phyloP scores from a whole-genome alignment of 2,797 vertebrate species.

The Peromyscus attwateri region DNA sequence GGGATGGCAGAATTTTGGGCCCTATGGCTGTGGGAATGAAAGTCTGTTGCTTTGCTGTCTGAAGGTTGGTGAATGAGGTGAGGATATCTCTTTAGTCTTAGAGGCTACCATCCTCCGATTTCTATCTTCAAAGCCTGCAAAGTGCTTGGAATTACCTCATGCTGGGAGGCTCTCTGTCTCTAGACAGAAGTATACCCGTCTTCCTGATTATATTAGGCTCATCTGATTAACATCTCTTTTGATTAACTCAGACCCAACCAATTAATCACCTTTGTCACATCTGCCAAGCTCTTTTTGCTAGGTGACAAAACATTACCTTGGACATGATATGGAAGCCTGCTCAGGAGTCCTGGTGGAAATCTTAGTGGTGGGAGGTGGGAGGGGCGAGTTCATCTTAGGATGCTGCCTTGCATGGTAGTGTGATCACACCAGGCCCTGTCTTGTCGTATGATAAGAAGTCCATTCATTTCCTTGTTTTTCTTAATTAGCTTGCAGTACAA shows the following conservation, averaged over 20 bases:
- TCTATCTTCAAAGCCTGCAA: neutral
- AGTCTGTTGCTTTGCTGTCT: neutral
- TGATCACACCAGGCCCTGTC: neutral
- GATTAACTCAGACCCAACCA: slow-evolving; percentile 43
- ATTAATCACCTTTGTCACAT: neutral
- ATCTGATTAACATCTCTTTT: slow-evolving; percentile 4
- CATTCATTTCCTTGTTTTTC: slow-evolving; percentile 47
- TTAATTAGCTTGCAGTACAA: slow-evolving; percentile 24
- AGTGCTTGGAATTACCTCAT: neutral
- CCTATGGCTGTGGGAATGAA: neutral
- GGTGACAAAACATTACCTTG: neutral
- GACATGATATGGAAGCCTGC: neutral
- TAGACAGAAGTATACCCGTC: neutral
- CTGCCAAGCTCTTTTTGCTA: neutral
- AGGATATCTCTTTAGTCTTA: neutral
- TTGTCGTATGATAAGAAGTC: neutral
- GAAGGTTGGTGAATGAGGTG: neutral
- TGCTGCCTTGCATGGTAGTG: neutral
- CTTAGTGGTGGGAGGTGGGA: too few relatives aligned
- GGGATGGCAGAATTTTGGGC: neutral
- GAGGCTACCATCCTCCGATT: neutral
- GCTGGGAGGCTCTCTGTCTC: neutral
- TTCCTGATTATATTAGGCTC: slow-evolving; percentile 45
- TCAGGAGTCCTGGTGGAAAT: neutral
- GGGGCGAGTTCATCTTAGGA: neutral